Evolutionary conservation across 2,888 invertebrate species (phyloP).

Genomic region (Lobophora halterata): DNA sequence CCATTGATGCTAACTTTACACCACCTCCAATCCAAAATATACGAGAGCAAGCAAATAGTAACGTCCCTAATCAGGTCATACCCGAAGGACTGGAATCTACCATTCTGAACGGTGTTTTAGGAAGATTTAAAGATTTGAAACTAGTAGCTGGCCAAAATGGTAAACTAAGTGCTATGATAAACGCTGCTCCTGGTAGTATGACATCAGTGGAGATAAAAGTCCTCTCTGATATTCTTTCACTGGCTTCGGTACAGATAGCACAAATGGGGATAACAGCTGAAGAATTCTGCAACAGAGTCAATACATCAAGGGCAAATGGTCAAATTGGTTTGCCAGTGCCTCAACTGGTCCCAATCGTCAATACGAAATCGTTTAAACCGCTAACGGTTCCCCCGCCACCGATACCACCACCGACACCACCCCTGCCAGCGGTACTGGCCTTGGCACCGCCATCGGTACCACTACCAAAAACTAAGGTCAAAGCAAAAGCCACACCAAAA

Average conservation of each 20-base stretch:
- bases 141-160: slow-evolving; percentile 13
- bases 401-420: no score
- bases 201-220: slow-evolving; percentile 34
- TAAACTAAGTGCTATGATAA: slow-evolving; percentile 18
- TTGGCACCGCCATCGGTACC: no score
- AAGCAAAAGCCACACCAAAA: neutral
- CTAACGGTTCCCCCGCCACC: no score
- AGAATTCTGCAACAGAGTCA: slow-evolving; percentile 22
- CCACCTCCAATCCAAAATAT: neutral
- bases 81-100: neutral
- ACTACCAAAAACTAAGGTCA: neutral
- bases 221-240: slow-evolving; percentile 33
- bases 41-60: no score
- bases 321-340: neutral
- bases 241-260: slow-evolving; percentile 33
- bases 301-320: slow-evolving; percentile 5
- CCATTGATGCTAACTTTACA: neutral
- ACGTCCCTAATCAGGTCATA: no score
- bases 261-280: slow-evolving; percentile 17
- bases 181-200: slow-evolving; percentile 27
- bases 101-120: slow-evolving; percentile 6
- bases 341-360: neutral
- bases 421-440: no score
- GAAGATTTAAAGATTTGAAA: slow-evolving; percentile 14
- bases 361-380: no score